Evolutionary conservation across 2,113 vertebrate genomes (phyloP).

Genomic region (Poeciliopsis occidentalis): DNA sequence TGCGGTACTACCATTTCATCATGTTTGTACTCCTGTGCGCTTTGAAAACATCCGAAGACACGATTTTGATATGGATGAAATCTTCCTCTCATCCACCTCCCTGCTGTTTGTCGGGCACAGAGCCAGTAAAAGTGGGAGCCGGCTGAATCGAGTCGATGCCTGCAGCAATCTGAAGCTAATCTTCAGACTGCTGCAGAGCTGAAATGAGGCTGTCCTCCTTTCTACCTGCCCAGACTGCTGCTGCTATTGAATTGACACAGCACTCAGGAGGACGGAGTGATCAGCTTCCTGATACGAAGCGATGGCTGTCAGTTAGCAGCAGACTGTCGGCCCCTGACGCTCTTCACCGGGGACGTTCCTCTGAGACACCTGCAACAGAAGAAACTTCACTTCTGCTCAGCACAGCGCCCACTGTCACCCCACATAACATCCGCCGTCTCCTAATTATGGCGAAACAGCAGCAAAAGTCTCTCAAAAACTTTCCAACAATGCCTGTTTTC

Average conservation of each 20-base stretch:
- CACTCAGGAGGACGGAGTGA: conserved; percentile 45
- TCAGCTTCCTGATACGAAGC: conserved; percentile 62
- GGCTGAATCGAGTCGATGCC: conserved; percentile 52
- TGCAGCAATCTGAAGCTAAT: conserved; percentile 62
- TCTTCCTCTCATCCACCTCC: conserved; percentile 41
- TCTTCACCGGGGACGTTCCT: conserved; percentile 22
- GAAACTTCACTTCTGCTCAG: conserved; percentile 2
- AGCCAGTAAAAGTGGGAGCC: conserved; percentile 43
- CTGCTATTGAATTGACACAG: conserved; percentile 60
- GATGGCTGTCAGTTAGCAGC: conserved; percentile 62
- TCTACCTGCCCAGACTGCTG: conserved; percentile 36
- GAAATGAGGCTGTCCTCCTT: conserved; percentile 58
- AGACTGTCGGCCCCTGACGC: conserved; percentile 24
- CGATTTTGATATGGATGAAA: conserved; percentile 39
- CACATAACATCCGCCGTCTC: conserved; percentile 29
- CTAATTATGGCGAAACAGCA: conserved; percentile 21
- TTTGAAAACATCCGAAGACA: conserved; percentile 41
- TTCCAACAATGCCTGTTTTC: conserved; percentile 27
- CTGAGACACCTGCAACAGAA: conserved; percentile 23
- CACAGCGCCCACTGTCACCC: conserved; percentile 21
- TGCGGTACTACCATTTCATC: conserved; percentile 27
- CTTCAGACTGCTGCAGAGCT: conserved; percentile 42
- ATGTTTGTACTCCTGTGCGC: conserved; percentile 16
- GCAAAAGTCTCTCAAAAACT: conserved; percentile 21
- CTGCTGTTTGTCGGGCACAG: conserved; percentile 38